Evolutionary conservation across 2,797 vertebrate genomes (phyloP), one percentile per base, ranked within the genome.

Genomic region (Bovichtus variegatus): DNA sequence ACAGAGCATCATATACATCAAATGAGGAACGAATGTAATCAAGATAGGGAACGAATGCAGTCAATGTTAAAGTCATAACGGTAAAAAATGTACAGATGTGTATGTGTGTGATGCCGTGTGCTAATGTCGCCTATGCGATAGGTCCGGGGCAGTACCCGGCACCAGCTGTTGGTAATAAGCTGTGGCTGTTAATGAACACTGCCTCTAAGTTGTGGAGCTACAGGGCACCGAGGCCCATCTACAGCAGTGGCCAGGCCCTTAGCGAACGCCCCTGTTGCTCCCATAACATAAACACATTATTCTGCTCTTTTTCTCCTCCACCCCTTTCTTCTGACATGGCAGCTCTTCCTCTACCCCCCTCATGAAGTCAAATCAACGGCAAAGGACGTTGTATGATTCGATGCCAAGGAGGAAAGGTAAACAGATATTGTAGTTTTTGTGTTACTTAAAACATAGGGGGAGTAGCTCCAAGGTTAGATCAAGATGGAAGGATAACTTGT

Each of bases 131-230:
- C 8, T 76, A 82, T 79, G 80, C 47, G 9, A 61, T 1, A 65
- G 79, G 86, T 89, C 72, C 9, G 47, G 76, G 77, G 85, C 82
- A 78, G 64, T 38, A 82, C 71, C 54, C 81, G 27, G 76, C 64
- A 78, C 78, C 84, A 89, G 87, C 86, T 91, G 89, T 76, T 85
- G 68, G 80, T 82, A 86, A 91, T 91, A 88, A 88, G 74, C 71
- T 73, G 74, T 43, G 53, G 67, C 74, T 82, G 80, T 81, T 84
- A 89, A 84, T 84, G 83, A 84, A 81, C 54, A 38, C 31, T 76
- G 61, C 80, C 80, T 73, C 43, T 74, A 74, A 87, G 81, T 80
- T 51, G 71, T 31, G 57, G 69, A 67, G 80, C 82, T 80, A 58
- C 77, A 78, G 83, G 85, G 69, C 71, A 81, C 3, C 16, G 11